These are phyloP conservation scores for Trichogramma evanescens DNA, from an alignment of 2,888 invertebrate species.

Conservation along the genomic window DNA sequence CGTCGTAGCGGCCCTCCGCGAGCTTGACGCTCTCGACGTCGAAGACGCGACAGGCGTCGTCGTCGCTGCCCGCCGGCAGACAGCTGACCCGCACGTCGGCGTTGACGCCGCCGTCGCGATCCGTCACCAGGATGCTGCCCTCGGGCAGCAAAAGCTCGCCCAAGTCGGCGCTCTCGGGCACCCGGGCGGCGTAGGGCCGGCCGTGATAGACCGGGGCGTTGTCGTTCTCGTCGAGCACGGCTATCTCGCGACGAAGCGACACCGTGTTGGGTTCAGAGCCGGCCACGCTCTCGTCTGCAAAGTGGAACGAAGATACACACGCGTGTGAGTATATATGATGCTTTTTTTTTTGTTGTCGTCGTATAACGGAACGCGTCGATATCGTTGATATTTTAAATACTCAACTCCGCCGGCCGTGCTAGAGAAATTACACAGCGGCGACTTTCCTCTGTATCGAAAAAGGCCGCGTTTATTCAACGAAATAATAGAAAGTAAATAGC, in stretches of 20 bases:
- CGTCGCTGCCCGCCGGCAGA: slow-evolving; percentile 54
- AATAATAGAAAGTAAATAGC: too few relatives aligned
- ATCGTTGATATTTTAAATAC: too few relatives aligned
- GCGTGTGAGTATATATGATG: not conserved
- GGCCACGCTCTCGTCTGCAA: slow-evolving; percentile 61
- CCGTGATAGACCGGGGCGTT: slow-evolving; percentile 69
- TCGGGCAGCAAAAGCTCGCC: slow-evolving; percentile 57
- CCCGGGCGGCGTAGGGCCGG: slow-evolving; percentile 65
- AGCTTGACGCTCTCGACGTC: slow-evolving; percentile 60
- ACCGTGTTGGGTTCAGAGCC: slow-evolving; percentile 72
- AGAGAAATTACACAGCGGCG: too few relatives aligned
- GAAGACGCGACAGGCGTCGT: slow-evolving; percentile 66
- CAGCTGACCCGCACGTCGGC: slow-evolving; percentile 64
- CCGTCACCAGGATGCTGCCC: slow-evolving; percentile 58
- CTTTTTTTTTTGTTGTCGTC: too few relatives aligned
- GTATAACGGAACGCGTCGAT: too few relatives aligned
- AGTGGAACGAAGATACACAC: not conserved
- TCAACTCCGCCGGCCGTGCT: too few relatives aligned
- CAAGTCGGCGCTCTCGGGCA: slow-evolving; percentile 62
- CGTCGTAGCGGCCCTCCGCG: slow-evolving; percentile 63
- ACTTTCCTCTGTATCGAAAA: too few relatives aligned
- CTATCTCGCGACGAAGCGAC: slow-evolving; percentile 68
- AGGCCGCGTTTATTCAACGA: too few relatives aligned
- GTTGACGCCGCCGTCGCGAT: slow-evolving; percentile 67
- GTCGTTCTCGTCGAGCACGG: slow-evolving; percentile 73